These are phyloP conservation scores for Sturmia bella DNA, from an alignment of 2,888 invertebrate species.

Conservation along the genomic window DNA sequence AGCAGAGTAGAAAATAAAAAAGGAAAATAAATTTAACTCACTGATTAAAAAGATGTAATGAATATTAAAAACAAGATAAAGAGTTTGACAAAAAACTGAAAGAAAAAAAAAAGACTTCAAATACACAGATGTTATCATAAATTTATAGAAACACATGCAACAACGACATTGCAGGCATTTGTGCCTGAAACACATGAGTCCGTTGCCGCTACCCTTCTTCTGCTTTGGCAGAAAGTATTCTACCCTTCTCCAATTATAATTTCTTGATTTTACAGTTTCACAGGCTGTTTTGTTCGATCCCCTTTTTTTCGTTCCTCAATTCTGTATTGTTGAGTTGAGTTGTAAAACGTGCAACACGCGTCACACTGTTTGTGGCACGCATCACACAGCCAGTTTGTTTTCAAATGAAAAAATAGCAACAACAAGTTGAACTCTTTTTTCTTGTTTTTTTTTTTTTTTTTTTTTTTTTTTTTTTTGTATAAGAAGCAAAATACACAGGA, in stretches of 20 bases:
- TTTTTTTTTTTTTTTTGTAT: no score
- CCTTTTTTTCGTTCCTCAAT: constrained; percentile 44
- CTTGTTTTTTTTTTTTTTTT: no score
- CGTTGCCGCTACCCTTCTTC: constrained; percentile 20
- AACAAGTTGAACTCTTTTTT: constrained; percentile 43
- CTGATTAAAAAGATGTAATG: constrained; percentile 68
- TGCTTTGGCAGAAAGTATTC: neutral
- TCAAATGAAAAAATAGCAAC: constrained; percentile 44
- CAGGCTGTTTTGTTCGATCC: constrained; percentile 15
- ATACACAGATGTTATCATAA: constrained; percentile 68
- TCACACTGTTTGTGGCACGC: constrained; percentile 72
- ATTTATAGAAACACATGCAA: constrained; percentile 34
- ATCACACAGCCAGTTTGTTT: constrained; percentile 61
- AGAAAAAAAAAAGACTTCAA: constrained; percentile 7
- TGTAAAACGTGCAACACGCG: constrained; percentile 73
- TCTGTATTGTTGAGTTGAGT: constrained; percentile 64
- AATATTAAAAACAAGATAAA: constrained; percentile 66
- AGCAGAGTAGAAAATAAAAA: neutral
- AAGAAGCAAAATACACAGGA: no score
- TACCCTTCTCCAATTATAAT: constrained; percentile 14
- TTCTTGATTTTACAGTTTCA: constrained; percentile 16
- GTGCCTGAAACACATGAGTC: constrained; percentile 13
- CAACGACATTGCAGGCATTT: neutral
- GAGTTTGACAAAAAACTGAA: constrained; percentile 19
- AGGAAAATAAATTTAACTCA: constrained; percentile 49